Conservation (phyloP, 2,797 vertebrate genomes). For the Chrosomus eos region DNA sequence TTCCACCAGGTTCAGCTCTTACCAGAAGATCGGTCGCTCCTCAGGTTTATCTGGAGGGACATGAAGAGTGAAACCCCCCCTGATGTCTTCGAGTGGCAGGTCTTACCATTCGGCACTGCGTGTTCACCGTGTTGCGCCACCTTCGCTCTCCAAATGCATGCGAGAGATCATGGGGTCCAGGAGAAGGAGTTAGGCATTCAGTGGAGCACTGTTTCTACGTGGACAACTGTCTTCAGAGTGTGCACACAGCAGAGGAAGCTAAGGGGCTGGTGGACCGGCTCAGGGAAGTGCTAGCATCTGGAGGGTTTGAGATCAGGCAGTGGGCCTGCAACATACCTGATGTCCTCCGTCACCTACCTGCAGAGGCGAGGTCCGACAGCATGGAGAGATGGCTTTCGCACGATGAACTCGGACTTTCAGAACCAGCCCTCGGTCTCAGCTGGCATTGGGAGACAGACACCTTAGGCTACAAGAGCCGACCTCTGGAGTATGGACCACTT, state of each 20-base stretch:
- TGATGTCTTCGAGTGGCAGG: neutral
- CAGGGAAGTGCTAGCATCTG: neutral
- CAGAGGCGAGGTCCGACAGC: neutral
- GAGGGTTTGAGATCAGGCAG: constrained; percentile 32
- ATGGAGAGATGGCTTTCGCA: neutral
- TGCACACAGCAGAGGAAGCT: neutral
- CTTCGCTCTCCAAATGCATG: neutral
- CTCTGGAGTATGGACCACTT: neutral
- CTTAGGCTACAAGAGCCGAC: neutral
- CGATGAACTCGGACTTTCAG: neutral
- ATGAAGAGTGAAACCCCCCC: neutral
- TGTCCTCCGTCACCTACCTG: neutral
- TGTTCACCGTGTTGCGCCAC: too few species aligned
- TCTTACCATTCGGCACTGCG: too few species aligned
- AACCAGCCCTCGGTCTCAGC: neutral
- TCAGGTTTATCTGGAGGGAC: constrained; percentile 37
- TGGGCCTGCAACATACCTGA: constrained; percentile 7
- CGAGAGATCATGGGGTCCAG: neutral
- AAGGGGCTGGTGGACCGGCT: neutral
- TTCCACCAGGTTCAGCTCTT: constrained; percentile 42
- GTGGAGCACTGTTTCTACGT: neutral
- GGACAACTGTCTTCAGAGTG: constrained; percentile 5
- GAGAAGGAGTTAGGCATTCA: neutral
- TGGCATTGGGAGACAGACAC: constrained; percentile 9
- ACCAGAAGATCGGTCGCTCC: constrained; percentile 20